Evolutionary conservation across 2,113 vertebrate genomes (phyloP), one percentile per base, ranked within the genome.

Genomic region (Sinocyclocheilus grahami): DNA sequence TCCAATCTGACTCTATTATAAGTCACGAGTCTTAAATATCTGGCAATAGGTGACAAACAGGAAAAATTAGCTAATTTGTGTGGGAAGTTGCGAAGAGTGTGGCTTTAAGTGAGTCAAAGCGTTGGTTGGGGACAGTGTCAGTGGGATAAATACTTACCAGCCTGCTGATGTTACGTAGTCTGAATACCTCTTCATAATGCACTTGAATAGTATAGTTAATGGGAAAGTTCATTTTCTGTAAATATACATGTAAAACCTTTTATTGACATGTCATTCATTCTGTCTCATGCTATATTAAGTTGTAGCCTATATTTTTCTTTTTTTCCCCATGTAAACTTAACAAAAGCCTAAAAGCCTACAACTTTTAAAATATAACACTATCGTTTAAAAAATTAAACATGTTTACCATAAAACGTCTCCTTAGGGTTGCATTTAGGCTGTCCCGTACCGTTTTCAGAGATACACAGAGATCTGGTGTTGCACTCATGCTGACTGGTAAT

Each of bases 171-270:
- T 94, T 94, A 78, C 89, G 91, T 42, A 93, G 88, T 83, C 90
- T 93, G 83, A 95, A 94, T 86, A 95, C 86, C 89, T 95, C 95
- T 62, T 92, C 88, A 5, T 89, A 89, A 65, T 92, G 94, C 86
- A 95, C 91, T 51, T 67, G 90, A 53, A 95, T 91, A 84, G 93
- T 93, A 87, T 94, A 95, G 87, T 94, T 92, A n/a, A 95, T 93
- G 53, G 95, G 95, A 65, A 95, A 95, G 89, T 95, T 92, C 83
- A 94, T 92, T 79, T 92, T 94, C 95, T 95, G 91, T 42, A 86
- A 86, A 86, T n/a, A 42, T 37, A 72, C 58, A 42, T 24, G 22
- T 33, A 71, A 71, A 83, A 53, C 1, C 14, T 81, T 65, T 81
- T 18, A 81, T 27, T 48, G 55, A 22, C 8, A 80, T 16, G 22